phyloP scores from a whole-genome alignment of 2,797 vertebrate genomes.

The Graptemys geographica region DNA sequence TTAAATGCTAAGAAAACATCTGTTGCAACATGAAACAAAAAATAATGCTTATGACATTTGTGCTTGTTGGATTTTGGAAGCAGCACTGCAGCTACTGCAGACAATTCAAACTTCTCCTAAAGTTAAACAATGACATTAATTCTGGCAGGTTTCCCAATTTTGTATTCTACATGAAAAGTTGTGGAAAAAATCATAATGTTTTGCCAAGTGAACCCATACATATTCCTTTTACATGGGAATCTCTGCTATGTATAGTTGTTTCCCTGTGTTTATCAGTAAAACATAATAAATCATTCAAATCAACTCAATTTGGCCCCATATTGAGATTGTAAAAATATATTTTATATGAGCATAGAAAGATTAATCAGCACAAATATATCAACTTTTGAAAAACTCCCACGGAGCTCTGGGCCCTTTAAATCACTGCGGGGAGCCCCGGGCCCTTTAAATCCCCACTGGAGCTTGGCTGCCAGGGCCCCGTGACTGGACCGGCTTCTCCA shows the following conservation, averaged over 20 bases:
- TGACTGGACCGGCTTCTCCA: no score
- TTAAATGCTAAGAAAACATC: not conserved
- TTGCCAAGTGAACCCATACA: not conserved
- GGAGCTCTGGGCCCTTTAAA: no score
- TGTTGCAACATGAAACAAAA: not conserved
- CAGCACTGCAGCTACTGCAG: not conserved
- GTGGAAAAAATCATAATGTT: not conserved
- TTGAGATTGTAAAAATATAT: not conserved
- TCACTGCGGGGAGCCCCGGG: no score
- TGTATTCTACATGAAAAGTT: conserved; percentile 24
- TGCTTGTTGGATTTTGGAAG: not conserved
- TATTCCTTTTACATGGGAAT: conserved; percentile 23
- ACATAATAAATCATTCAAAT: not conserved
- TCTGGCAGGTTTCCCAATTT: conserved; percentile 18
- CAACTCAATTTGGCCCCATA: not conserved
- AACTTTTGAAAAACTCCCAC: not conserved
- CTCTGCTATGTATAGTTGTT: not conserved
- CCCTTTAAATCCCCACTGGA: no score
- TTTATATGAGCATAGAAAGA: not conserved
- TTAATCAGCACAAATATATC: not conserved
- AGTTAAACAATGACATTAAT: not conserved
- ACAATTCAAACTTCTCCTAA: not conserved
- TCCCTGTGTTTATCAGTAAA: conserved; percentile 11
- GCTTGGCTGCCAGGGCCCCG: no score
- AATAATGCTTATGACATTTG: not conserved